A percentile compares a stretch with the other conserved stretches of the same genome.
phyloP scores from a whole-genome alignment of 2,888 invertebrate genomes.

The Ceraclea dissimilis region DNA sequence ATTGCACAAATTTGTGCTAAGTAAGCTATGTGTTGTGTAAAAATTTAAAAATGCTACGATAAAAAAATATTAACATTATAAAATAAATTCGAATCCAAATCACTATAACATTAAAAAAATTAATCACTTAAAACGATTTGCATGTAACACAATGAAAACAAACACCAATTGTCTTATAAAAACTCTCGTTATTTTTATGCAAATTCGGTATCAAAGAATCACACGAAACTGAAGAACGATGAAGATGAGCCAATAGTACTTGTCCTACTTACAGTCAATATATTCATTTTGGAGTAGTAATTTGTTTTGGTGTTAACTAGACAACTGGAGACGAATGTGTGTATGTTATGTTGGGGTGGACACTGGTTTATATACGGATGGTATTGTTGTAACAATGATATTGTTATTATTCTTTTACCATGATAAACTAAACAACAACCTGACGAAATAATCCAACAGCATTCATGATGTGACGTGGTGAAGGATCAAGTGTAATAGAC shows the following conservation, averaged over 20 bases:
- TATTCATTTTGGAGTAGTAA: constrained; percentile 14
- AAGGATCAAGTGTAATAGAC: constrained; percentile 6
- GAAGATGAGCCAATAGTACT: neutral
- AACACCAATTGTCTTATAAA: too few species aligned
- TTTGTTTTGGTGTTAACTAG: constrained; percentile 9
- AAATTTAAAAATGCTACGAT: too few species aligned
- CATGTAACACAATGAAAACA: neutral
- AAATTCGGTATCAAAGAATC: too few species aligned
- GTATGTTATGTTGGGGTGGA: constrained; percentile 14
- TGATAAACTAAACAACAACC: constrained; percentile 4
- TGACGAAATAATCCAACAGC: constrained; percentile 18
- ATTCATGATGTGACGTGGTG: constrained; percentile 6
- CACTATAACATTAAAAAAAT: too few species aligned
- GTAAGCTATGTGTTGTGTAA: too few species aligned
- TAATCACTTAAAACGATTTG: neutral
- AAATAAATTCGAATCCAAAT: too few species aligned
- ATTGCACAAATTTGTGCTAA: too few species aligned
- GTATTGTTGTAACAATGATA: constrained; percentile 2
- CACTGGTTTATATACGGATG: constrained; percentile 20
- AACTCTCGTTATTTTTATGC: too few species aligned
- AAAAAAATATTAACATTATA: too few species aligned
- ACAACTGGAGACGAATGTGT: constrained; percentile 16
- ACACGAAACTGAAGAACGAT: too few species aligned
- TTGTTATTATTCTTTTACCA: constrained; percentile 6
- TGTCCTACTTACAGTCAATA: constrained; percentile 21